phyloP scores from a whole-genome alignment of 2,113 vertebrate genomes.

The Chaetura pelagica region DNA sequence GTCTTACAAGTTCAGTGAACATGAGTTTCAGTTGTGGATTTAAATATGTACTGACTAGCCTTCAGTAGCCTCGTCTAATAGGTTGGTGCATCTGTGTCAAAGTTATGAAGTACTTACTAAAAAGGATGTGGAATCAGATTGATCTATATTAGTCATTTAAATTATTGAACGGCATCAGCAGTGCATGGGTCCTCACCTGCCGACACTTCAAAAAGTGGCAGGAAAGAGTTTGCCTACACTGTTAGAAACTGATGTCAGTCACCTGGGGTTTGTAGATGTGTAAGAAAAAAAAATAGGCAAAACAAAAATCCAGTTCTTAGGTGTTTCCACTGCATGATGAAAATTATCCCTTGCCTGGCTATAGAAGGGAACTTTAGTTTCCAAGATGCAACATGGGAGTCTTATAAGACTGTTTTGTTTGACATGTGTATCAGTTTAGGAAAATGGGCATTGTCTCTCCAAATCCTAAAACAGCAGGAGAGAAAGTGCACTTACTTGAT shows the following conservation, averaged over 20 bases:
- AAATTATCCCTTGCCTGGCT: background rate
- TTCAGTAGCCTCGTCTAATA: background rate
- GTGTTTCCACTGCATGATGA: background rate
- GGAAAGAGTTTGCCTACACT: background rate
- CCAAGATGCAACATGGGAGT: background rate
- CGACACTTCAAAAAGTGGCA: background rate
- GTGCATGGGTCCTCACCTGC: background rate
- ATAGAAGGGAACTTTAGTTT: background rate
- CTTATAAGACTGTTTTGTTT: background rate
- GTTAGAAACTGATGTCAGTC: background rate
- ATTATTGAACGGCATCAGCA: background rate
- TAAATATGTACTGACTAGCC: background rate
- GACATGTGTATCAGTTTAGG: background rate
- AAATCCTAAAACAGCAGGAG: background rate
- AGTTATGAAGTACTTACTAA: background rate
- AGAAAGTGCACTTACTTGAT: background rate
- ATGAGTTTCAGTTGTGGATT: background rate
- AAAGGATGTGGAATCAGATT: background rate
- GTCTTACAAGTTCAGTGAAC: background rate
- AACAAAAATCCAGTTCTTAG: background rate
- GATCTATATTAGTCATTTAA: background rate
- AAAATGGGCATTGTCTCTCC: background rate
- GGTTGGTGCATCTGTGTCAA: background rate
- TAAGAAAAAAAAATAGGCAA: background rate
- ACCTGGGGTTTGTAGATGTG: background rate